A percentile compares a stretch with the other conserved stretches of the same genome.
Conservation (phyloP, 2,797 vertebrate species). For the Sylvia borin region DNA sequence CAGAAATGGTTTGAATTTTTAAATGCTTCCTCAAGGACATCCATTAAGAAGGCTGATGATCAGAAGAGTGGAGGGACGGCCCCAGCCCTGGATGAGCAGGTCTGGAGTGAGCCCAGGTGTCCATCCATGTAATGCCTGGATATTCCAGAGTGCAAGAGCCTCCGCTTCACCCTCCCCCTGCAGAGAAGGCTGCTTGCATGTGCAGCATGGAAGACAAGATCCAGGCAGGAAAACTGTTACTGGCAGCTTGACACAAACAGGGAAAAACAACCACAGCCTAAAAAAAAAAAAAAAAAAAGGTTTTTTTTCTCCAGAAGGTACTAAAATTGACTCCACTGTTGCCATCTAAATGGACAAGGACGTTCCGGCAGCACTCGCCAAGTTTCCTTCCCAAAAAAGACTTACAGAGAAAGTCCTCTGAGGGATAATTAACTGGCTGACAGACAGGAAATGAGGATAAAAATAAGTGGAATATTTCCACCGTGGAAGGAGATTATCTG, state of each 20-base stretch:
- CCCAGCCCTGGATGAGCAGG: not conserved
- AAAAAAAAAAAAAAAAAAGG: not conserved
- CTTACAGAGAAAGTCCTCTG: not conserved
- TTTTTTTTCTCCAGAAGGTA: not conserved
- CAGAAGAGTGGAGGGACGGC: not conserved
- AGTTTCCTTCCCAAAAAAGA: constrained; percentile 18
- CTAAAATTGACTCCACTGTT: constrained; percentile 37
- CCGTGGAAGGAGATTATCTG: not conserved
- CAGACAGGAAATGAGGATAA: not conserved
- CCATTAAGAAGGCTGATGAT: not conserved
- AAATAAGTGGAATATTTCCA: constrained; percentile 39
- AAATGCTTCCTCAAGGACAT: not conserved
- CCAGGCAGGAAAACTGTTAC: not conserved
- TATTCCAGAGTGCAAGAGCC: not conserved
- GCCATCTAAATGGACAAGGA: constrained; percentile 1
- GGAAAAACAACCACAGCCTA: not conserved
- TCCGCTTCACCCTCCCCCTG: not conserved
- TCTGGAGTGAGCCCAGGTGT: not conserved
- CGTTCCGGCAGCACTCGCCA: not conserved
- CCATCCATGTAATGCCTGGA: not conserved
- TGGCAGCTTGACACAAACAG: not conserved
- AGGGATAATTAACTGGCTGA: constrained; percentile 34
- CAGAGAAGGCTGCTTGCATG: not conserved
- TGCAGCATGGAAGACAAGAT: not conserved
- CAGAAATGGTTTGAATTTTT: not conserved